phyloP scores from a whole-genome alignment of 2,888 invertebrate genomes.

The Monoplex corrugatus region DNA sequence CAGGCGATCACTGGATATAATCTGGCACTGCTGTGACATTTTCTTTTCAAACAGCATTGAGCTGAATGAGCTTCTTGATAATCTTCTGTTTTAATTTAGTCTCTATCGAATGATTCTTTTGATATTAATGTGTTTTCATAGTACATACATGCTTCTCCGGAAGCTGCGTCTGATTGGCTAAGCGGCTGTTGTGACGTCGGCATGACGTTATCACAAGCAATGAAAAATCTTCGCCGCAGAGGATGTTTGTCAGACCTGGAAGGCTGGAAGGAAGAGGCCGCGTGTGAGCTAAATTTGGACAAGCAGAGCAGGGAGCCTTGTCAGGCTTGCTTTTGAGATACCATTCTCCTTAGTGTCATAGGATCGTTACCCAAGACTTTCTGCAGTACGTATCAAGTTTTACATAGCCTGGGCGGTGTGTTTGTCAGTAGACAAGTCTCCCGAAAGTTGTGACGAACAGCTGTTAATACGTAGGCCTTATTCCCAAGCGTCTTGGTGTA shows the following conservation, averaged over 20 bases:
- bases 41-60: no score
- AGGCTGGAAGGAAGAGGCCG: conserved; percentile 27
- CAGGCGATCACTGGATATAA: no score
- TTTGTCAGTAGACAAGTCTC: conserved; percentile 22
- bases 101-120: not conserved
- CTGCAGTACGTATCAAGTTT: not conserved
- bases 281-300: not conserved
- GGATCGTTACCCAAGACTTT: no score
- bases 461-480: conserved; percentile 28
- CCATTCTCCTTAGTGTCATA: no score
- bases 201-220: conserved; percentile 26
- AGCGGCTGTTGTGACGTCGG: conserved; percentile 42
- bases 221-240: conserved; percentile 42
- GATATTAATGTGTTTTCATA: conserved; percentile 9
- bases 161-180: conserved; percentile 18
- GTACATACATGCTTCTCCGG: not conserved
- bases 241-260: not conserved
- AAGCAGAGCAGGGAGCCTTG: not conserved
- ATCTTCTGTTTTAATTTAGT: not conserved
- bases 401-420: conserved; percentile 29
- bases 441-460: conserved; percentile 25
- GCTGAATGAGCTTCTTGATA: no score
- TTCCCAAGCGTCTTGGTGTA: not conserved
- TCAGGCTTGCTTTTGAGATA: no score
- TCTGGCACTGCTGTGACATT: no score